Conservation (phyloP, 1,140 invertebrate genomes). For the Harpegnathos saltator region DNA sequence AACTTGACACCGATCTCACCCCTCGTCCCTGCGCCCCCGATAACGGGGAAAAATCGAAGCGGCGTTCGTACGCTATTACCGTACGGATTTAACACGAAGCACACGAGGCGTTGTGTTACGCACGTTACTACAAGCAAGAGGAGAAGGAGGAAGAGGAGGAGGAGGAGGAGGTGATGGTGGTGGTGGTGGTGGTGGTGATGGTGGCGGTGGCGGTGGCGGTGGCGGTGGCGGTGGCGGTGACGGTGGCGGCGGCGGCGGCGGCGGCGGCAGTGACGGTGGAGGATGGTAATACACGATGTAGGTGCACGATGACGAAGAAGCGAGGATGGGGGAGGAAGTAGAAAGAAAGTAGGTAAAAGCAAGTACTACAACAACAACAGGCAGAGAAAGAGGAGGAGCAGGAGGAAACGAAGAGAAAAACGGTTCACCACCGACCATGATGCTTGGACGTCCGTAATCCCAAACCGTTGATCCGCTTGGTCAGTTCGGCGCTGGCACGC, state of each 20-base stretch:
- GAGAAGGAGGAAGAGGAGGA: too few species aligned
- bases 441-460: constrained; percentile 91
- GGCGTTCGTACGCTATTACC: not conserved
- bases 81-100: constrained; percentile 13
- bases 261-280: too few species aligned
- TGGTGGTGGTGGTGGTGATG: not conserved
- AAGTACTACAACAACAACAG: too few species aligned
- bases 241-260: not conserved
- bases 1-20: constrained; percentile 46
- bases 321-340: not conserved
- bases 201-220: too few species aligned
- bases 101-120: not conserved
- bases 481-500: constrained; percentile 94
- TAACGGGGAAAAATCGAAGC: constrained; percentile 26
- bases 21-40: not conserved
- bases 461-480: constrained; percentile 94
- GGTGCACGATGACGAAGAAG: too few species aligned
- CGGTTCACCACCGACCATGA: constrained; percentile 77
- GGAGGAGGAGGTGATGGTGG: not conserved
- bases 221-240: not conserved
- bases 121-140: not conserved
- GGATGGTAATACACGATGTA: not conserved
- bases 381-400: not conserved
- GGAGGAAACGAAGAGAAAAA: not conserved
- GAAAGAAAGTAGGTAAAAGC: not conserved